Base-by-base conservation (phyloP, 2,888 invertebrate species). In the Chaetogeoica ovagalla region DNA sequence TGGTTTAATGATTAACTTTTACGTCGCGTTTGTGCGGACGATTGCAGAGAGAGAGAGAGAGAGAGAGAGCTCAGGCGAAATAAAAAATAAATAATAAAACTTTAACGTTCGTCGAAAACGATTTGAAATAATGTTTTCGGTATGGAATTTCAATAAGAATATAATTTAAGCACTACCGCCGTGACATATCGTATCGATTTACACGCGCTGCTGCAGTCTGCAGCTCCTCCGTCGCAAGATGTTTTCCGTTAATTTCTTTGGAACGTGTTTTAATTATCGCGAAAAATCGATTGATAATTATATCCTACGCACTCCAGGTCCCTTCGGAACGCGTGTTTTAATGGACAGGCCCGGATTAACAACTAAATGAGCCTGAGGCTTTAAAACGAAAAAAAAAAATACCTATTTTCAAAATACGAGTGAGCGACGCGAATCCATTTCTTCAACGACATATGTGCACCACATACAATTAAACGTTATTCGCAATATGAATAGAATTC, bases 101-200 rank as follows among this genome's bases (percentile, higher is more conserved):
- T 23, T 75, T 66, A 48, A 76, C 66, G 66, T 68, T 68, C 43
- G 48, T 66, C 48, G 75, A 68, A 68, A 76, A 76, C 39, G 66
- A 13, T 68, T 43, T 59, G 59, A 59, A 76, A 76, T 59, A 43
- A 17, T 9, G 57, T 76, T 59, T 65, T 66, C 65, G 6, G 21
- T 39, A 21, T 17, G 23, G 21, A 65, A 74, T 57, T 55, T 63
- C 37, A 55, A 63, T 39, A 57, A 17, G 4, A 75, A 57, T 66
- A 43, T 57, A 55, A 39, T 66, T 65, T 57, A 55, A 39, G 55
- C n/a, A n/a, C n/a, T n/a, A 30, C 30, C 11, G 69, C 30, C 21
- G 37, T 30, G 23, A 55, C 19, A 13, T 30, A 13, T 37, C 15
- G 15, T 68, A 57, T 70, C 70, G 57, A 30, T 57, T 70, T 37